A percentile compares a stretch with the other conserved stretches of the same genome.
These are phyloP conservation scores for Haliclona indistincta DNA, from an alignment of 37 sponge, comb jelly and placozoan genomes.

Conservation along the genomic window DNA sequence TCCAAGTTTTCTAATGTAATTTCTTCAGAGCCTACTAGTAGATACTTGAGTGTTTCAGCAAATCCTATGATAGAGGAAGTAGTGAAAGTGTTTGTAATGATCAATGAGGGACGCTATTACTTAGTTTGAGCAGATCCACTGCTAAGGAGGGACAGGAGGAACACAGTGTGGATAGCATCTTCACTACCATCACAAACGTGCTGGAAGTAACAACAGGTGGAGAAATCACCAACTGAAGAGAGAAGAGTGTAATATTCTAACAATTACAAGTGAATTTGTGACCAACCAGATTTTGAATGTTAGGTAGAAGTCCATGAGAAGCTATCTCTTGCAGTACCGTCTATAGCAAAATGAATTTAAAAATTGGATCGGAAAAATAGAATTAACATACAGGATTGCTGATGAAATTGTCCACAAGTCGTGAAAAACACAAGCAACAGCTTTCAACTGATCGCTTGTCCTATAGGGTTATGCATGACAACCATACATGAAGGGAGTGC, in stretches of 20 bases:
- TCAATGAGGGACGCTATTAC: slow-evolving; percentile 40
- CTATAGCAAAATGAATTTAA: slow-evolving; percentile 27
- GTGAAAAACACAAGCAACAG: slow-evolving; percentile 83
- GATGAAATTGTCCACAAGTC: slow-evolving; percentile 67
- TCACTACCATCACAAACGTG: slow-evolving; percentile 77
- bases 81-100: neutral
- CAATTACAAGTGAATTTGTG: neutral
- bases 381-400: slow-evolving; percentile 36
- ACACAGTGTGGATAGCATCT: slow-evolving; percentile 80
- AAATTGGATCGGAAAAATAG: neutral
- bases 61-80: slow-evolving; percentile 41
- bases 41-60: slow-evolving; percentile 77
- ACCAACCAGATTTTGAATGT: slow-evolving; percentile 88
- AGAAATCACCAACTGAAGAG: slow-evolving; percentile 77
- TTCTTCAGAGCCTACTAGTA: slow-evolving; percentile 70
- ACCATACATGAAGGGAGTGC: neutral
- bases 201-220: slow-evolving; percentile 81
- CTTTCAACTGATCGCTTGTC: slow-evolving; percentile 92
- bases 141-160: slow-evolving; percentile 70
- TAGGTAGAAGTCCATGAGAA: slow-evolving; percentile 63
- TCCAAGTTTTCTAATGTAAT: slow-evolving; percentile 64
- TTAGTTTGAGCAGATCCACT: slow-evolving; percentile 83
- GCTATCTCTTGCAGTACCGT: slow-evolving; percentile 68
- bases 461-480: slow-evolving; percentile 25
- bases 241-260: neutral